Evolutionary conservation across 92 coral and sea anemone genomes (phyloP).

Genomic region (Phenganax stokvisi): DNA sequence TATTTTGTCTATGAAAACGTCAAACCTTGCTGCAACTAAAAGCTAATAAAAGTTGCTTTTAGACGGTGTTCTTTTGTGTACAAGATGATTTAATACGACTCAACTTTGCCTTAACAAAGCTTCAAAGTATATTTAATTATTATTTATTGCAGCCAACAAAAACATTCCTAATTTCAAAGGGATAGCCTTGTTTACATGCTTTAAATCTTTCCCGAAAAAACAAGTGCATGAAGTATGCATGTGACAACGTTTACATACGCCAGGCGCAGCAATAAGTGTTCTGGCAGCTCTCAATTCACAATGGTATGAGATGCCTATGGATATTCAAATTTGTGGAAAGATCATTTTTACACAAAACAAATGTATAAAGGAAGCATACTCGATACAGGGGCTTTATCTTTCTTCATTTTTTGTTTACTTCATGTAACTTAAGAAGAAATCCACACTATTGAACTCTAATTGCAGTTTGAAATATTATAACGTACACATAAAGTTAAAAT

Average conservation of each 20-base stretch:
- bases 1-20: background rate
- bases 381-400: no score
- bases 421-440: no score
- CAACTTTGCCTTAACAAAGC: background rate
- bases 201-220: background rate
- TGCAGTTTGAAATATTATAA: no score
- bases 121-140: background rate
- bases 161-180: constrained; percentile 6
- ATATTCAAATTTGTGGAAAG: no score
- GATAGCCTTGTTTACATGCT: background rate
- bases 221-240: background rate
- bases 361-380: no score
- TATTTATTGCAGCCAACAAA: background rate
- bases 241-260: background rate
- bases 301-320: no score
- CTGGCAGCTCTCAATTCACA: no score
- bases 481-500: no score
- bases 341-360: no score
- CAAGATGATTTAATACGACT: background rate
- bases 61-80: background rate
- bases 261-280: no score
- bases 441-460: no score
- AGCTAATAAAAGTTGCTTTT: background rate
- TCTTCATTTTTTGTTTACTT: no score
- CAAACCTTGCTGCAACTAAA: background rate